Conservation (phyloP, 2,797 vertebrate species). For the Ciconia nigra region DNA sequence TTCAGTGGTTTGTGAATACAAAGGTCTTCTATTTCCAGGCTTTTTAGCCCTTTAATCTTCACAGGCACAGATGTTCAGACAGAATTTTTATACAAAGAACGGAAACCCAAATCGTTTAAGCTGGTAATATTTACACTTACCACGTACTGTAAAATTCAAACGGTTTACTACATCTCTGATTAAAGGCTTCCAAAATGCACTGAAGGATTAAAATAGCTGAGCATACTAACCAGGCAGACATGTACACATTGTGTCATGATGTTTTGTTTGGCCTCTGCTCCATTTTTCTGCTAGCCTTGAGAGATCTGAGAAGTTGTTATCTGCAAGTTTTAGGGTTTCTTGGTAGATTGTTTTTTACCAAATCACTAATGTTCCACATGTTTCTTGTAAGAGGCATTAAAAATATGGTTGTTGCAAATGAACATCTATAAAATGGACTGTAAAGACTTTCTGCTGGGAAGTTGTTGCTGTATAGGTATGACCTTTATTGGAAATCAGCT, state of each 20-base stretch:
- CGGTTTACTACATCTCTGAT: slow-evolving; percentile 2
- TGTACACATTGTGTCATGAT: neutral
- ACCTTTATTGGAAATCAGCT: neutral
- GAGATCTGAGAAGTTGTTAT: neutral
- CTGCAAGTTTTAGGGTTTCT: neutral
- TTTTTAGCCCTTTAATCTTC: slow-evolving; percentile 49
- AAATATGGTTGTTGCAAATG: neutral
- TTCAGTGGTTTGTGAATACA: slow-evolving; percentile 45
- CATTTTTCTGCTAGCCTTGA: neutral
- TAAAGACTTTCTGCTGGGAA: neutral
- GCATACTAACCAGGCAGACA: neutral
- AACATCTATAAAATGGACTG: neutral
- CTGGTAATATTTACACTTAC: slow-evolving; percentile 45
- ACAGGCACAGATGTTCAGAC: slow-evolving; percentile 41
- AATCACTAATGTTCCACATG: neutral
- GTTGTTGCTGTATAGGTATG: neutral
- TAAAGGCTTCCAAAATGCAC: slow-evolving; percentile 36
- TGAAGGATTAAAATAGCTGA: slow-evolving; percentile 35
- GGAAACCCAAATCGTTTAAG: slow-evolving; percentile 39
- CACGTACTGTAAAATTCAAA: neutral
- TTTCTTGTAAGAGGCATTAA: slow-evolving; percentile 12
- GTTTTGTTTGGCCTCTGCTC: neutral
- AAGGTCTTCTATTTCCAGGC: slow-evolving; percentile 63
- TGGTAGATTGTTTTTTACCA: neutral
- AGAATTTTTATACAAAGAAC: slow-evolving; percentile 39